phyloP scores from a whole-genome alignment of 2,888 invertebrate species.

The Phengaris alcon region DNA sequence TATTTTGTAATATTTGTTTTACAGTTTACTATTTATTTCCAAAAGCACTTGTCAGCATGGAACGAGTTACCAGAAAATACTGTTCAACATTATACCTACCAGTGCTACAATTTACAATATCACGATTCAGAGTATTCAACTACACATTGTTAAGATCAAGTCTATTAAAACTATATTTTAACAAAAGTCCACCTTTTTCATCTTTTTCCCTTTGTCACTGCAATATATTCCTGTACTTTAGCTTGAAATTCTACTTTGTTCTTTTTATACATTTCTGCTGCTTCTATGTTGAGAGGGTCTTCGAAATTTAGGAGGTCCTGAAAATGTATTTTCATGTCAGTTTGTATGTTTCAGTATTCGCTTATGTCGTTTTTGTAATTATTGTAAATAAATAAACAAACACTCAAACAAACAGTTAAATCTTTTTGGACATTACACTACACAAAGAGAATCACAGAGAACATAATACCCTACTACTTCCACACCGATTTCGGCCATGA shows the following conservation, averaged over 20 bases:
- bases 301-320: slow-evolving; percentile 97
- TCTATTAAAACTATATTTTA: slow-evolving; percentile 19
- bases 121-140: slow-evolving; percentile 36
- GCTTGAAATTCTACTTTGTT: slow-evolving; percentile 87
- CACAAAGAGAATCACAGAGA: too few species aligned
- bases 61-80: background rate
- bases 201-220: slow-evolving; percentile 82
- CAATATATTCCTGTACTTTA: slow-evolving; percentile 88
- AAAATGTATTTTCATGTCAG: slow-evolving; percentile 42
- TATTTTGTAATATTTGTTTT: background rate
- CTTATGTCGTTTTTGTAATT: too few species aligned
- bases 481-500: too few species aligned
- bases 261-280: slow-evolving; percentile 92
- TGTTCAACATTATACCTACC: slow-evolving; percentile 16
- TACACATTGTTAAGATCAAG: slow-evolving; percentile 2
- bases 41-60: background rate
- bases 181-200: slow-evolving; percentile 59
- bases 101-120: slow-evolving; percentile 33
- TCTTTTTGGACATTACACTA: too few species aligned
- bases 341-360: too few species aligned
- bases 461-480: too few species aligned
- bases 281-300: slow-evolving; percentile 95
- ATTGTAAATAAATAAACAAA: too few species aligned
- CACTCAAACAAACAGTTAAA: too few species aligned
- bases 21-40: background rate